phyloP scores from a whole-genome alignment of 2,888 invertebrate species.

The Chironomus tentans region DNA sequence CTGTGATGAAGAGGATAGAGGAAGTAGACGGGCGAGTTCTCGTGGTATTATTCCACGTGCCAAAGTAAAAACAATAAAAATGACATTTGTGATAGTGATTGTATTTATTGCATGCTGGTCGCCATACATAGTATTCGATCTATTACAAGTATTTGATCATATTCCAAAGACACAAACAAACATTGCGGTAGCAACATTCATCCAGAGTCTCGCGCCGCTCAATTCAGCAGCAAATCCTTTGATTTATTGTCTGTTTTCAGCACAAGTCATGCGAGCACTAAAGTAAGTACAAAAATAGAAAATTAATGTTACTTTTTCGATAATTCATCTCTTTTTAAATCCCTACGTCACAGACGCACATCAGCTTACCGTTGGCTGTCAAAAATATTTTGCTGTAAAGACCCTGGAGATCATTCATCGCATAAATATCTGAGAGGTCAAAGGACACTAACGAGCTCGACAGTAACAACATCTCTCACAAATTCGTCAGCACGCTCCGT shows the following conservation, averaged over 20 bases:
- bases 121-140: conserved; percentile 86
- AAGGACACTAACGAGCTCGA: conserved; percentile 10
- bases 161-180: conserved; percentile 70
- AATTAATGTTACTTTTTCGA: neutral
- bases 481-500: neutral
- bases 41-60: conserved; percentile 89
- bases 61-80: conserved; percentile 96
- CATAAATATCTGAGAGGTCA: conserved; percentile 12
- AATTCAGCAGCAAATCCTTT: conserved; percentile 92
- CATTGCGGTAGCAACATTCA: conserved; percentile 78
- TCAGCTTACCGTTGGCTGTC: conserved; percentile 60
- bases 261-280: conserved; percentile 72
- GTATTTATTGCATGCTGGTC: conserved; percentile 94
- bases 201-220: conserved; percentile 82
- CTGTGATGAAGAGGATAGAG: conserved; percentile 35
- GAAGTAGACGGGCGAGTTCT: conserved; percentile 72
- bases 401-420: neutral
- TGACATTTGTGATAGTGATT: conserved; percentile 93
- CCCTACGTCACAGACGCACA: conserved; percentile 38
- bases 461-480: neutral
- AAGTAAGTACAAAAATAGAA: conserved; percentile 49
- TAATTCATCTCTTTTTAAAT: neutral
- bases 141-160: conserved; percentile 79
- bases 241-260: conserved; percentile 89
- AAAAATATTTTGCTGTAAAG: conserved; percentile 45